Percentiles rank a stretch among this genome's conserved stretches.
Evolutionary conservation across 2,888 invertebrate species (phyloP).

Genomic region (Monopis laevigella): DNA sequence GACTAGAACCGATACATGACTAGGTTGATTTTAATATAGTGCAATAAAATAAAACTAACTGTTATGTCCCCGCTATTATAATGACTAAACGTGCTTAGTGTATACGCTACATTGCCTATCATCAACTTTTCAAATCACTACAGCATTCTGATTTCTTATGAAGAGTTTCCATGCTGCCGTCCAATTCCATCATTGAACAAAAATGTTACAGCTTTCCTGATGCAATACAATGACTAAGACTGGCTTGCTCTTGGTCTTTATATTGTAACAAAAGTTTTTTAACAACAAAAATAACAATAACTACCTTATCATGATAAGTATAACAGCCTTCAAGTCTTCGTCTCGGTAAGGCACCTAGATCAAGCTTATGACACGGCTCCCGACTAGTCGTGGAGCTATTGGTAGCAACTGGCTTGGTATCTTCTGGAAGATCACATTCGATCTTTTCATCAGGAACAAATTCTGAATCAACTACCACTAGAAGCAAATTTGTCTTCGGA

Average conservation of each 20-base stretch:
- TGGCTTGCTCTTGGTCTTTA: background rate
- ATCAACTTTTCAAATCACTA: too few species aligned
- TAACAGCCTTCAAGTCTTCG: constrained; percentile 79
- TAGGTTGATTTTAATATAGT: too few species aligned
- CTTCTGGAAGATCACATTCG: constrained; percentile 67
- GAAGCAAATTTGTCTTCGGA: constrained; percentile 78
- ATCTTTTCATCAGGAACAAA: constrained; percentile 26
- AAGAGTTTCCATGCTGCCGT: too few species aligned
- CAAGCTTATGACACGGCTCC: constrained; percentile 80
- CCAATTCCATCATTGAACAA: too few species aligned
- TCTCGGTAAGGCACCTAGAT: constrained; percentile 73
- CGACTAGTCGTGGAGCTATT: constrained; percentile 43
- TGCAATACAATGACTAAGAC: background rate
- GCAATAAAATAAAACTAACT: too few species aligned
- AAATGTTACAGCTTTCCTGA: background rate
- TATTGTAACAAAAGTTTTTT: too few species aligned
- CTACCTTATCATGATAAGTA: constrained; percentile 77
- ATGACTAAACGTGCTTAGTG: too few species aligned
- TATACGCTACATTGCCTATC: too few species aligned
- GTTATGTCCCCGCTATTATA: too few species aligned
- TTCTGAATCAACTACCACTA: constrained; percentile 69
- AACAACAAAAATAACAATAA: too few species aligned
- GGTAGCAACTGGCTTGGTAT: constrained; percentile 61
- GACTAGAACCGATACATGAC: too few species aligned
- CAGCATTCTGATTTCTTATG: too few species aligned